Base-by-base conservation (phyloP, 2,888 invertebrate species). In the Thelaira solivaga region DNA sequence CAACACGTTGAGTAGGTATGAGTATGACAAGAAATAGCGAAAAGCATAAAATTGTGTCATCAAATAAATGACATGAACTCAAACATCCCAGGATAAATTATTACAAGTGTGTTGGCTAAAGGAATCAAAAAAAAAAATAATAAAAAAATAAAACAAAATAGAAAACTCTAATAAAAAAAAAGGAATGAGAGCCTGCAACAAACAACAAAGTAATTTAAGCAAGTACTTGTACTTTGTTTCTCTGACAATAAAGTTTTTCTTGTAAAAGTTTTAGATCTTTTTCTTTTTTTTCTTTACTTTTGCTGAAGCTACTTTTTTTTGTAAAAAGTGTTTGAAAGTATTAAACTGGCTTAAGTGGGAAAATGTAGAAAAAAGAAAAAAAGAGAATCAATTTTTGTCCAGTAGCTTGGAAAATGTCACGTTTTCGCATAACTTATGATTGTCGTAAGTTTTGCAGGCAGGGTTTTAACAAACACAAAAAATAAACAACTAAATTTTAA, bases 351-450 rank as follows among this genome's bases (percentile, higher is more conserved):
- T 55, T 31, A 41, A 59, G 49, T 36, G 24, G 36, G 8, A 39
- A 69, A 69, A 29, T 31, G 51, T 36, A 53, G 11, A 16, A 45
- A 53, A 55, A 53, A 24, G 16, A 47, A 72, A 76, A 71, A 83
- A 72, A 16, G 51, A 55, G 82, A 84, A 86, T 86, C 84, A 86
- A 84, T 85, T 86, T 59, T 86, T 85, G 85, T 86, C 86, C 86
- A 86, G 87, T 86, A 86, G 86, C 86, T 82, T 81, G 80, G 85
- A 86, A 86, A 86, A 84, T 86, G 85, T 87, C 86, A 86, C 86
- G 87, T 86, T 86, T 83, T 85, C 86, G 85, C 85, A 87, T 84
- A 85, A 85, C 84, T 83, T 84, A 83, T 83, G 82, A 75, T 77
- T 71, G 55, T 67, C 26, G 67, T 67, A 55, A 36, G 36, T 72